These are phyloP conservation scores for Buphagus erythrorhynchus DNA, from an alignment of 2,797 vertebrate species.

Conservation along the genomic window DNA sequence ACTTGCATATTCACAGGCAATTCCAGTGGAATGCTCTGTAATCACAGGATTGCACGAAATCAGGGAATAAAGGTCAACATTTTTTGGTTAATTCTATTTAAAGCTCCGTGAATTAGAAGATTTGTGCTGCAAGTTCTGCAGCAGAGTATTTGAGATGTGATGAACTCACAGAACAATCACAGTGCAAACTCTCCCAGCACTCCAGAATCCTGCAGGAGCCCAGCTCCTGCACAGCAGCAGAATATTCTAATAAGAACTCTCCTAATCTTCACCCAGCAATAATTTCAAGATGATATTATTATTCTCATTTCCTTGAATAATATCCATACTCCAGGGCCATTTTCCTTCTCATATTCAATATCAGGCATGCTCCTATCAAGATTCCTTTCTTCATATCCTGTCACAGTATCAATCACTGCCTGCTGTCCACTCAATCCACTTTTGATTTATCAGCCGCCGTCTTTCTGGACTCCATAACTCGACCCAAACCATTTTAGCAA, in stretches of 20 bases:
- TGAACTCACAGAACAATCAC: slow-evolving; percentile 32
- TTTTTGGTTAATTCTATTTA: slow-evolving; percentile 8
- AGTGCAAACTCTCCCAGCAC: not conserved
- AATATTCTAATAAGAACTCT: slow-evolving; percentile 83
- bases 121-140: not conserved
- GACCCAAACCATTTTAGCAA: slow-evolving; percentile 93
- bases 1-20: not conserved
- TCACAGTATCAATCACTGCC: slow-evolving; percentile 97
- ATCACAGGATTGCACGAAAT: not conserved
- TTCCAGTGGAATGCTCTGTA: not conserved
- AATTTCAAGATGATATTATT: slow-evolving; percentile 90
- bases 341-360: slow-evolving; percentile 88
- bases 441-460: slow-evolving; percentile 96
- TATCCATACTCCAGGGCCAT: slow-evolving; percentile 88
- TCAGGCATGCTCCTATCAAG: slow-evolving; percentile 82
- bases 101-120: not conserved
- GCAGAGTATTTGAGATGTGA: not conserved
- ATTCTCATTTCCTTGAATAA: slow-evolving; percentile 97
- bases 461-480: slow-evolving; percentile 89
- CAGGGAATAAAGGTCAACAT: not conserved
- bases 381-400: slow-evolving; percentile 92
- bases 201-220: slow-evolving; percentile 52
- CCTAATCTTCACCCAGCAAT: slow-evolving; percentile 91
- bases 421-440: slow-evolving; percentile 99
- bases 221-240: slow-evolving; percentile 61